Conservation (phyloP, 2,888 invertebrate genomes). For the Heliconius aoede region DNA sequence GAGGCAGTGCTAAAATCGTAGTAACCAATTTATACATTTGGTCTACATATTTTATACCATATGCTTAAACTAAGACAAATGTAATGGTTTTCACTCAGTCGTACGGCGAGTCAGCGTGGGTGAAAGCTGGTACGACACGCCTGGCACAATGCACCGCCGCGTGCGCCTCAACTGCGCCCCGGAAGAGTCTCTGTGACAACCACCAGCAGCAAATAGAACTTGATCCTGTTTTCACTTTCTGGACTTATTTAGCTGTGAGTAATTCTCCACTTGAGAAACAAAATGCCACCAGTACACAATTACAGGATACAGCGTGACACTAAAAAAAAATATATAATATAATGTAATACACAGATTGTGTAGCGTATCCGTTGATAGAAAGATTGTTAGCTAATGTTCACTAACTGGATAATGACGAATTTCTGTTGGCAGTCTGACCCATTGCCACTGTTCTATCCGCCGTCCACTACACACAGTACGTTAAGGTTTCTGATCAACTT, state of each 20-base stretch:
- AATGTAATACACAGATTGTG: constrained; percentile 61
- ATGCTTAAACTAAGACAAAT: constrained; percentile 35
- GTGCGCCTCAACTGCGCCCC: constrained; percentile 84
- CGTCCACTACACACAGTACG: constrained; percentile 4
- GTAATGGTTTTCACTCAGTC: constrained; percentile 49
- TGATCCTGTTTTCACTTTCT: constrained; percentile 87
- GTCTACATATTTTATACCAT: not conserved
- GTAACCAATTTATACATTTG: not conserved
- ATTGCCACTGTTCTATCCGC: constrained; percentile 57
- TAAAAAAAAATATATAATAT: not conserved
- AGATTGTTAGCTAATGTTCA: constrained; percentile 72
- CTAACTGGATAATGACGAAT: constrained; percentile 77
- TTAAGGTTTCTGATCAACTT: not conserved
- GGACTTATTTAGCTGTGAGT: constrained; percentile 87
- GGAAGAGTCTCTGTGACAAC: constrained; percentile 85
- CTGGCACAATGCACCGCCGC: constrained; percentile 82
- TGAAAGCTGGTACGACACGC: constrained; percentile 61
- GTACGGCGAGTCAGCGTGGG: constrained; percentile 57
- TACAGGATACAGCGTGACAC: too few relatives aligned
- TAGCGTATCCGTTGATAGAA: constrained; percentile 68
- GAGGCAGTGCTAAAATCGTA: not conserved
- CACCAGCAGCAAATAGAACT: constrained; percentile 83
- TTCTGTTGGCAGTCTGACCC: constrained; percentile 63
- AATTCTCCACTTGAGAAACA: not conserved
- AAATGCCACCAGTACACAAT: too few relatives aligned